Evolutionary conservation across 1,140 invertebrate genomes (phyloP), one percentile per base, ranked within the genome.

Genomic region (Bemisia tabaci): DNA sequence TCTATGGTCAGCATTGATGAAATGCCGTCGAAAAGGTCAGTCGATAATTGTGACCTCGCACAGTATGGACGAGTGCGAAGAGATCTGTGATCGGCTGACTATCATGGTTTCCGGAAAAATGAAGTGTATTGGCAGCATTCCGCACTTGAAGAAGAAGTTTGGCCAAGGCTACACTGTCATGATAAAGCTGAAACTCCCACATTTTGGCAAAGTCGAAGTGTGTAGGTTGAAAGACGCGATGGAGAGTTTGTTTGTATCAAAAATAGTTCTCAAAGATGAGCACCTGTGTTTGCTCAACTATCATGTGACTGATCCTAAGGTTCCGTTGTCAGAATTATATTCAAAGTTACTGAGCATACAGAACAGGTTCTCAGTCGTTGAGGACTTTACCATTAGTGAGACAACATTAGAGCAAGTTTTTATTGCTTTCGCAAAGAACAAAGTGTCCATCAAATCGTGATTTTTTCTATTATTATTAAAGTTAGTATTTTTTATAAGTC

Each of bases 81-180:
- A 88, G 21, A 79, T 95, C 2, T 95, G 92, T 73, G 88, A 88
- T 25, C 77, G 90, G 63, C 76, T 94, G 60, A 91, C 89, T 24
- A 90, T 95, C 59, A 94, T 95, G 91, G 90, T 94, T 0, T 87
- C 86, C 74, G 93, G 93, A 0, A 80, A 86, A n/a, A 72, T 73
- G 71, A 70, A 78, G 67, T 80, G 77, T 65, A 70, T 80, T 0
- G 80, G 79, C 22, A 77, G 75, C 64, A 77, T 81, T 64, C 77
- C 76, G 23, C 72, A 78, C 24, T 69, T 83, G 0, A 83, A 82
- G 67, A 64, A 69, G 62, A 74, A 77, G 17, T 77, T 77, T 59
- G 77, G 77, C 21, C 73, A 75, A 67, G 81, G 81, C 24, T 81
- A 78, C 66, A 79, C 77, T 9, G 72, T 82, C 22, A 77, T 77